phyloP scores from a whole-genome alignment of 2,113 vertebrate species.

The Lampris megalopsis region DNA sequence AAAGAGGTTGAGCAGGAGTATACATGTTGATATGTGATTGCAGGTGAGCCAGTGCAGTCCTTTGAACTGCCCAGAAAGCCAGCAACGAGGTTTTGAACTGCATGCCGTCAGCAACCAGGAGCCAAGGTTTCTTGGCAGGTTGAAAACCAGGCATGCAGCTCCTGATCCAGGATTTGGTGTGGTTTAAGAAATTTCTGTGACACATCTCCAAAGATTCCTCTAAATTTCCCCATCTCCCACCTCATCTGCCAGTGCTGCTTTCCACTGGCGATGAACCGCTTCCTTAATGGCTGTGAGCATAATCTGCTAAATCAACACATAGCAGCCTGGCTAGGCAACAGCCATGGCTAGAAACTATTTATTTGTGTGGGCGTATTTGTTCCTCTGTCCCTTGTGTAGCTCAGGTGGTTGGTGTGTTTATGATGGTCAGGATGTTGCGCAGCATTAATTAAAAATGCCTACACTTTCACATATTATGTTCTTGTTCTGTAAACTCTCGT shows the following conservation, averaged over 20 bases:
- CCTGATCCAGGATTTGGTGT: too few relatives aligned
- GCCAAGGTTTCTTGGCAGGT: too few relatives aligned
- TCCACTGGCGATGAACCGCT: slow-evolving; percentile 30
- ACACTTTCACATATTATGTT: background rate
- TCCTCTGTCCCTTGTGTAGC: slow-evolving; percentile 43
- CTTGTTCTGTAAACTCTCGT: slow-evolving; percentile 12
- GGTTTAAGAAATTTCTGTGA: background rate
- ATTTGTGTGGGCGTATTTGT: slow-evolving; percentile 53
- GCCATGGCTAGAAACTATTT: slow-evolving; percentile 46
- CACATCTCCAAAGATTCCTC: background rate
- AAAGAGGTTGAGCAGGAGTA: too few relatives aligned
- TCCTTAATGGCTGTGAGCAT: slow-evolving; percentile 15
- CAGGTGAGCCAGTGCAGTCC: too few relatives aligned
- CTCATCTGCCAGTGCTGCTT: background rate
- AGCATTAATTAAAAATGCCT: background rate
- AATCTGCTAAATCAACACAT: slow-evolving; percentile 39
- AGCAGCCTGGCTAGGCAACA: slow-evolving; percentile 33
- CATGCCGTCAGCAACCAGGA: too few relatives aligned
- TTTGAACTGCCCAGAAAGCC: too few relatives aligned
- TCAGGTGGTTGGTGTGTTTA: slow-evolving; percentile 11
- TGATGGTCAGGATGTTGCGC: background rate
- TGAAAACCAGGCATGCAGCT: too few relatives aligned
- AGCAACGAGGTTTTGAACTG: too few relatives aligned
- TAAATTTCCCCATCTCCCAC: slow-evolving; percentile 1
- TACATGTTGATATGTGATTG: too few relatives aligned